Evolutionary conservation across 1,140 invertebrate species (phyloP), one percentile per base, ranked within the genome.

Genomic region (Aricia agestis): DNA sequence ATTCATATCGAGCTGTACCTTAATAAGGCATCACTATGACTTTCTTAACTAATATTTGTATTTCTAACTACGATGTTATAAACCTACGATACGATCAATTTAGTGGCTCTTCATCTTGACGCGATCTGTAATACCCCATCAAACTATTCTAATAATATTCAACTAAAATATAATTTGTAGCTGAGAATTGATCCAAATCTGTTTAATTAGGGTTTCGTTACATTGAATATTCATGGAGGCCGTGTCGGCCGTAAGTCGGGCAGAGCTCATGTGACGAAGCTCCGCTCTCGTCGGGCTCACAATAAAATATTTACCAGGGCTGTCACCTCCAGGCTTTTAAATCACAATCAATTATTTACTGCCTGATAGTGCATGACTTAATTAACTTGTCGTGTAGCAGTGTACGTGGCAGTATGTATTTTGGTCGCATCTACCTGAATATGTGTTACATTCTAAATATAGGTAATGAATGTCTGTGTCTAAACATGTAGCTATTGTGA

Each of bases 171-270:
- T 52, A 52, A 52, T 52, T 52, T 52, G 13, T 52, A 13, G 45
- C 13, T 52, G 11, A 52, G 45, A 52, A 36, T 76, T 80, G 79
- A 80, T 81, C 76, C 73, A 77, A 82, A 78, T 82, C 78, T 78
- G 76, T 77, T 74, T 79, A 76, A 78, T 76, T 75, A 84, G 84
- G 86, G 84, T 83, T 84, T 82, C 74, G 78, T 82, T 79, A 82
- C 82, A 83, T 83, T 86, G 83, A 86, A 89, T 89, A 89, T 89
- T 87, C 82, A 89, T 89, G 77, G 77, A 74, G 78, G 77, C 83
- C 78, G 80, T 80, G 84, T 85, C 82, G 80, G 79, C 82, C 81
- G 81, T 85, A 86, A 87, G 83, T 87, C 82, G 83, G 81, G 77
- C 72, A 81, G 76, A 77, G 82, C 84, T 78, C 75, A 79, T 81